These are phyloP conservation scores for Aphelocoma californica DNA, from an alignment of 2,797 vertebrate genomes.

Conservation along the genomic window DNA sequence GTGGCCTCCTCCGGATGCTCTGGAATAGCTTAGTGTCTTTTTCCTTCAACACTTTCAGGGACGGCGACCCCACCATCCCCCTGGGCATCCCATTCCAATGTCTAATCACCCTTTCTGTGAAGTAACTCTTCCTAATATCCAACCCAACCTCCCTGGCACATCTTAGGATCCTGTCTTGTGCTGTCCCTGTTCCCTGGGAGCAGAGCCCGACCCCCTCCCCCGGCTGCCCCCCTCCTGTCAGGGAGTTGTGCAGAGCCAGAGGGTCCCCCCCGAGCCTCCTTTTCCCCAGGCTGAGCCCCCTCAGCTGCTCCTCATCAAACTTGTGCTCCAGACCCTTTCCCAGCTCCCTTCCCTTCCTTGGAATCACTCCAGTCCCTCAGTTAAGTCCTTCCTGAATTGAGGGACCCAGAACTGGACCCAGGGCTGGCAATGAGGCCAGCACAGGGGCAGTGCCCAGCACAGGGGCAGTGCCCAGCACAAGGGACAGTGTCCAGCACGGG, in stretches of 20 bases:
- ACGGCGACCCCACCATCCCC: no score
- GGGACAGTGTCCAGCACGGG: neutral
- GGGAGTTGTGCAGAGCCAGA: neutral
- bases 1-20: neutral
- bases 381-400: neutral
- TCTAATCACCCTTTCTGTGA: neutral
- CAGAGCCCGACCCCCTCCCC: fast-evolving
- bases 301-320: neutral
- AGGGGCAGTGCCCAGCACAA: neutral
- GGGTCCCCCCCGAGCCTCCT: neutral
- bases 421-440: neutral
- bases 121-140: neutral
- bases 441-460: neutral
- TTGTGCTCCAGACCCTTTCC: neutral
- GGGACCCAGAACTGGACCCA: neutral
- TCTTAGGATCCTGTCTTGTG: no score
- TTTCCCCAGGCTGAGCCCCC: neutral
- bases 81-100: neutral
- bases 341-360: neutral
- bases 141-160: neutral
- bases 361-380: neutral
- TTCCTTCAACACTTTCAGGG: neutral
- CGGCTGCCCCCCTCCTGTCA: neutral
- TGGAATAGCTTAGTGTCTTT: neutral
- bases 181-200: neutral